Evolutionary conservation across 1,140 invertebrate species (phyloP).

Genomic region (Muscidifurax raptorellus): DNA sequence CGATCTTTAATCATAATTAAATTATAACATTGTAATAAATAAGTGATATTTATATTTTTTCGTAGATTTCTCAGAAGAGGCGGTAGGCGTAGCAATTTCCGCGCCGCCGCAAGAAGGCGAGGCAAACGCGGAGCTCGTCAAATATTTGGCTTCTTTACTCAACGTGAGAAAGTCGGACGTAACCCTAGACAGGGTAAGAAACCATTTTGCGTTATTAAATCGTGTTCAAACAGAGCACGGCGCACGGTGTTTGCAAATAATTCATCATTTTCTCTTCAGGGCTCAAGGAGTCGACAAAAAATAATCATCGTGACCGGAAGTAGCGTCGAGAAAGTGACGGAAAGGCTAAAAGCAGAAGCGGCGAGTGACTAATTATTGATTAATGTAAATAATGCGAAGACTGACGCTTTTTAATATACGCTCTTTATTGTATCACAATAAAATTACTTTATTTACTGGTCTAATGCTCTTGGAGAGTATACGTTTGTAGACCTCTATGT

Average conservation of each 20-base stretch:
- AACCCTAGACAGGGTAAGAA: slow-evolving; percentile 79
- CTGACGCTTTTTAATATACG: slow-evolving; percentile 23
- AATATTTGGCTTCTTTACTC: slow-evolving; percentile 82
- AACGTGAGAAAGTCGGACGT: slow-evolving; percentile 83
- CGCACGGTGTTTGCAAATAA: not conserved
- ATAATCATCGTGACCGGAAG: slow-evolving; percentile 69
- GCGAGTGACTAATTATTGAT: slow-evolving; percentile 44
- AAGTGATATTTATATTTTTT: not conserved
- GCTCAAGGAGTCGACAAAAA: slow-evolving; percentile 75
- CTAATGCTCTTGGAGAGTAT: not conserved
- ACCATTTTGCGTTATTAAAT: not conserved
- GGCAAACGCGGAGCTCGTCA: slow-evolving; percentile 85
- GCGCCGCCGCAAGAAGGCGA: slow-evolving; percentile 87
- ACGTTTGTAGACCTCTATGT: not conserved
- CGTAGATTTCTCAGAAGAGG: slow-evolving; percentile 73
- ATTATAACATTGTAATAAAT: too few species aligned
- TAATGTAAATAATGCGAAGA: not conserved
- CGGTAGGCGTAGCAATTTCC: slow-evolving; percentile 82
- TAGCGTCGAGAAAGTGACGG: slow-evolving; percentile 66
- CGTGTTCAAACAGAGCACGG: not conserved
- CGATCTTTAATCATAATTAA: not conserved
- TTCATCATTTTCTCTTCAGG: slow-evolving; percentile 63
- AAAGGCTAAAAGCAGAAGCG: slow-evolving; percentile 69
- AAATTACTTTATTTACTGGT: slow-evolving; percentile 28
- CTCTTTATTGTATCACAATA: slow-evolving; percentile 49